A percentile compares a stretch with the other conserved stretches of the same genome.
These are phyloP conservation scores for Pocillopora grandis DNA, from an alignment of 92 coral and sea anemone genomes.

Conservation along the genomic window DNA sequence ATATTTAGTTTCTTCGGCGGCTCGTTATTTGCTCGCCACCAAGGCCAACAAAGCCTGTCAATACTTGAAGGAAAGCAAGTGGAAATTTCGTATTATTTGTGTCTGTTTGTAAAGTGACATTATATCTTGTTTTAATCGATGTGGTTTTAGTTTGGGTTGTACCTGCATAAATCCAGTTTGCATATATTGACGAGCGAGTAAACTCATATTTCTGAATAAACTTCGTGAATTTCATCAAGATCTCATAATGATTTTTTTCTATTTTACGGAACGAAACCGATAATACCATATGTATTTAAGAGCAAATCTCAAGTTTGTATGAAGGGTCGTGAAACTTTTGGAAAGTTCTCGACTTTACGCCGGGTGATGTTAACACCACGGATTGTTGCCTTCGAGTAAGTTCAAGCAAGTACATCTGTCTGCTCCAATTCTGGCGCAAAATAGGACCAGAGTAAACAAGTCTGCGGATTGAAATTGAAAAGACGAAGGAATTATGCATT, in stretches of 20 bases:
- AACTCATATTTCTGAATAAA: neutral
- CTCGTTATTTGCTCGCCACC: neutral
- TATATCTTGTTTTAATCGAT: neutral
- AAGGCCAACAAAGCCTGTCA: neutral
- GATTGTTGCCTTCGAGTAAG: too few species aligned
- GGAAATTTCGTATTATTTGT: neutral
- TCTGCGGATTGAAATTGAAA: neutral
- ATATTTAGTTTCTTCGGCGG: conserved; percentile 15
- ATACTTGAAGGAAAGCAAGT: neutral
- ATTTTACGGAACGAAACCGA: neutral
- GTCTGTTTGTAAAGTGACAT: conserved; percentile 3
- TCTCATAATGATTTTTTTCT: neutral
- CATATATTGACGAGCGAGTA: neutral
- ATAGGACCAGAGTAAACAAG: neutral
- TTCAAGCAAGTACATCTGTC: neutral
- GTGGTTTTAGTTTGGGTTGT: neutral
- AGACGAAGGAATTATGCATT: neutral
- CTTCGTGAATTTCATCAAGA: neutral
- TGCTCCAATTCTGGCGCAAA: neutral
- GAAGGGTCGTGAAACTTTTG: too few species aligned
- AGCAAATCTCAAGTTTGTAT: too few species aligned
- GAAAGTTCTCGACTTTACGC: too few species aligned
- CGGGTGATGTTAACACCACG: too few species aligned
- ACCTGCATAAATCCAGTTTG: neutral
- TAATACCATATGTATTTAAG: too few species aligned